Evolutionary conservation across 2,113 vertebrate genomes (phyloP), one percentile per base, ranked within the genome.

Genomic region (Thomomys bottae): DNA sequence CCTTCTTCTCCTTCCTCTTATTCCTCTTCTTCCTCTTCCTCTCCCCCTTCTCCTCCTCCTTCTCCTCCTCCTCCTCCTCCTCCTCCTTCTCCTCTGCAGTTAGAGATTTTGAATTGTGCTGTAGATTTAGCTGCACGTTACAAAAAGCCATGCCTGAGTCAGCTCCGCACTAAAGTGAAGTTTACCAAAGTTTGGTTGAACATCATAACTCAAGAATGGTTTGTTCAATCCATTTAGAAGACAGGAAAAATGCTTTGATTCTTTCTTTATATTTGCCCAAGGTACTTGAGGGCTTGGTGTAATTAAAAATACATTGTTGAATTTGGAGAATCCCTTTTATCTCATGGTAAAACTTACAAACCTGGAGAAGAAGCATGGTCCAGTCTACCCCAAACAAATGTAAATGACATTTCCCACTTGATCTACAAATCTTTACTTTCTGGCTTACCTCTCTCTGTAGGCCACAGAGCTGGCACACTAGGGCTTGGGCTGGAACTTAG

Each of bases 101-200:
- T 93, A 42, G 86, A 96, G 89, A 96, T 96, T 97, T 97, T 94
- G 96, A 94, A 91, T 96, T 93, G 87, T 95, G 66, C 79, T 97
- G n/a, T 84, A 97, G 93, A 96, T 97, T 97, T 95, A 95, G 92
- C 96, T 93, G 79, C 93, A 94, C 96, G 88, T 96, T 87, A 91
- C 71, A 96, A 96, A 95, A 96, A 81, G 78, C 61, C 73, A n/a
- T 88, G 93, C 83, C 88, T 95, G 87, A 95, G 92, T 94, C 95
- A 95, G 73, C 94, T 92, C 87, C 96, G 95, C 49, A 94, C 70
- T 96, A 78, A 90, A 96, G 96, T 93, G 84, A 93, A 93, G 0
- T 95, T 94, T 91, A 36, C 59, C 45, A 89, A 95, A 97, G 94
- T 92, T 54, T 96, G 78, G n/a, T 90, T 90, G 75, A 68, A 93